These are phyloP conservation scores for Drosophila murphyi DNA, from an alignment of 1,140 invertebrate genomes.

Conservation along the genomic window DNA sequence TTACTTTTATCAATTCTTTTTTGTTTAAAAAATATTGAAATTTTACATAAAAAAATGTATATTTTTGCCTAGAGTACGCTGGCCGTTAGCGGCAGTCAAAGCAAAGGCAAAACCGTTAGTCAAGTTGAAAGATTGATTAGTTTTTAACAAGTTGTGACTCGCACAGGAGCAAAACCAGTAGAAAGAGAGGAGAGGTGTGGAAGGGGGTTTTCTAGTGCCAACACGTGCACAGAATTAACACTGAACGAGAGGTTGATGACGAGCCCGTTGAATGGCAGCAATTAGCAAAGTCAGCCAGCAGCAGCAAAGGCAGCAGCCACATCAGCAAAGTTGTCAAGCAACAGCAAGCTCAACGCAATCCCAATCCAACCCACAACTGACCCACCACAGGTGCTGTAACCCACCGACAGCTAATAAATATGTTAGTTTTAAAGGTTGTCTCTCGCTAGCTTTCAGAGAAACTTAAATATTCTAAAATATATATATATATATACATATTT, in stretches of 20 bases:
- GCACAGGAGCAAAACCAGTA: not conserved
- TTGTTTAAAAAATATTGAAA: not conserved
- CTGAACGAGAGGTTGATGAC: conserved; percentile 39
- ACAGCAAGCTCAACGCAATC: not conserved
- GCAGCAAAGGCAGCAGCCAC: conserved; percentile 2
- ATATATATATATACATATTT: not conserved
- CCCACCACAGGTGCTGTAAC: not conserved
- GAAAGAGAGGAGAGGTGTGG: conserved; percentile 1
- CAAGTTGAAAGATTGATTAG: conserved; percentile 82
- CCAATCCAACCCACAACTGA: not conserved
- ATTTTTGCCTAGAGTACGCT: not conserved
- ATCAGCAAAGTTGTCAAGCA: conserved; percentile 35
- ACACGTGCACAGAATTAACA: conserved; percentile 72
- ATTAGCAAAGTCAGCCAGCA: conserved; percentile 53
- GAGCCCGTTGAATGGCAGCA: conserved; percentile 58
- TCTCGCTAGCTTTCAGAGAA: not conserved
- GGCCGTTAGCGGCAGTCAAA: conserved; percentile 73
- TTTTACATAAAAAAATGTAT: not conserved
- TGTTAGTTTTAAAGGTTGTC: not conserved
- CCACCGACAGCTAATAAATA: not conserved
- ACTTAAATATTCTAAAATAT: conserved; percentile 35
- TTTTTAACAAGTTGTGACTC: conserved; percentile 82
- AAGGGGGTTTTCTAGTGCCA: conserved; percentile 35
- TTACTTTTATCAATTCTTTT: not conserved
- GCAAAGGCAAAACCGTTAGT: conserved; percentile 74